Evolutionary conservation across 2,113 vertebrate species (phyloP), one percentile per base, ranked within the genome.

Genomic region (Rafetus swinhoei): DNA sequence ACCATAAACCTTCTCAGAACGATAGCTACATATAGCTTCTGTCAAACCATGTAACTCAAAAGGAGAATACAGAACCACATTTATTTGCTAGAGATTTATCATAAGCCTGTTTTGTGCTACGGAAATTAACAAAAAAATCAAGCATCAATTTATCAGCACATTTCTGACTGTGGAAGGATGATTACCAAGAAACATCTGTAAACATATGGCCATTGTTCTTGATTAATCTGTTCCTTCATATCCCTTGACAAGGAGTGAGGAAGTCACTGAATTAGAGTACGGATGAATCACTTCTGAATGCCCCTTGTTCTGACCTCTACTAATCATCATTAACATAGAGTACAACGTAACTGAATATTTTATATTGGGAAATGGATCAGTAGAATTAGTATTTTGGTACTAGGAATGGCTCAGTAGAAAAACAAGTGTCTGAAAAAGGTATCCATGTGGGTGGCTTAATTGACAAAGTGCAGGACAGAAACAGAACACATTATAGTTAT

Each of bases 341-440:
- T 97, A 87, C 87, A 95, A 90, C n/a, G 93, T 97, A 97, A 97
- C 81, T 98, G 93, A 97, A 96, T 94, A 82, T 95, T 96, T 95
- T 87, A 72, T 96, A 86, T 89, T 72, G 60, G 94, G 94, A 82
- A 95, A 92, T 86, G 84, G 50, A 92, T 97, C 81, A 1, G 9
- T 96, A 86, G 90, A 83, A 87, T 86, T 92, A 93, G 90, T 65
- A 45, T 35, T 91, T 81, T 5, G 74, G 57, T 60, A 83, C 32
- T 79, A 39, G 80, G 90, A 90, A 85, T 85, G 91, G 65, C 80
- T 96, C 22, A 52, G 65, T 35, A 86, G 87, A 69, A 88, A 93
- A 86, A 90, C 69, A 96, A 72, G 59, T 6, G 13, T 56, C 52
- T 89, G 84, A 86, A 93, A 95, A 95, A 85, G 81, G n/a, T 62